Base-by-base conservation (phyloP, 2,888 invertebrate genomes). In the Melinopterus prodromus region DNA sequence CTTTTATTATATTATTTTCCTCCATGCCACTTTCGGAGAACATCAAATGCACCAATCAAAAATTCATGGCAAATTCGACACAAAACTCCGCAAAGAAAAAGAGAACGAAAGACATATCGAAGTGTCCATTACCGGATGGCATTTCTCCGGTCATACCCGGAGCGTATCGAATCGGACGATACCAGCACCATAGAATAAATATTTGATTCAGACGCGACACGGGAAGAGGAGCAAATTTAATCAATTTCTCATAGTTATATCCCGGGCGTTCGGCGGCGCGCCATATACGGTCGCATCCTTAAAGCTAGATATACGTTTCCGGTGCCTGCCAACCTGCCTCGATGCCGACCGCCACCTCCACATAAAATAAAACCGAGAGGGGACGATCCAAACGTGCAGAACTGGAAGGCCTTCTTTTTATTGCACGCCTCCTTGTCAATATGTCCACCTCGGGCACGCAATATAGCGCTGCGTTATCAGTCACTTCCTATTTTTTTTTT, bases 111-210 rank as follows among this genome's bases (percentile, higher is more conserved):
- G 9, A 53, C 53, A 53, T 12, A 53, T 6, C 53, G 12, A 53
- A 53, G 12, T 2, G 53, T 4, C 7, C 53, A 53, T 53, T 53
- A 53, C 26, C 26, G 53, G 53, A 53, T 53, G 53, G 5, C 53
- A 12, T 53, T 53, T 12, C 53, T 53, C 53, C 53, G 53, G 53
- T 53, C 53, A 53, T 53, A 53, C 53, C 5, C 53, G 53, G 53
- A 53, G 53, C n/a, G n/a, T 53, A 53, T 53, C 53, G 53, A 53
- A 53, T 53, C 53, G 53, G 53, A 53, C 53, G 53, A 53, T 53
- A 53, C 53, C 53, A 7, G 53, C 3, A 4, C 53, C 53, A 53
- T 53, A 53, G 53, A 53, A 53, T 53, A 53, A 53, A 53, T 53
- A 53, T 53, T 53, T 53, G 53, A 53, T 53, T 53, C 12, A 2